These are phyloP conservation scores for Takifugu rubripes DNA, from an alignment of 2,797 vertebrate genomes.

Conservation along the genomic window DNA sequence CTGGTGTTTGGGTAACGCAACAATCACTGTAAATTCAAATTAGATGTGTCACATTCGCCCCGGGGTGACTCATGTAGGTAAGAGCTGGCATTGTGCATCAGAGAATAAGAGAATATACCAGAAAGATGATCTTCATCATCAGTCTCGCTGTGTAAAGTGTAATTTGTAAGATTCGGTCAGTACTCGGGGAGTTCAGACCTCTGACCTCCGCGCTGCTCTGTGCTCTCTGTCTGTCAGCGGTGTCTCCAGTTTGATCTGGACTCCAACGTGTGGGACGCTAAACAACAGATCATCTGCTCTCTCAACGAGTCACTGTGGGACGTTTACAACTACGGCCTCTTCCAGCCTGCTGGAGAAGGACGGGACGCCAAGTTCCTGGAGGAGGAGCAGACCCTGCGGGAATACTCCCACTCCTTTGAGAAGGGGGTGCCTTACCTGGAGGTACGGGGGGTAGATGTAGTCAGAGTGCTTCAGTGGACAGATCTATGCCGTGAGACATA, in stretches of 20 bases:
- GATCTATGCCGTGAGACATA: background rate
- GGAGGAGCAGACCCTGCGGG: slow-evolving; percentile 83
- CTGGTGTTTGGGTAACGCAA: slow-evolving; percentile 10
- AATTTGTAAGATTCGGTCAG: too few relatives aligned
- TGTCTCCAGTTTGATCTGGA: slow-evolving; percentile 91
- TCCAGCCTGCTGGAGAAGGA: slow-evolving; percentile 91
- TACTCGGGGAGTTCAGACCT: background rate
- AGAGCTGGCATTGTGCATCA: slow-evolving; percentile 20
- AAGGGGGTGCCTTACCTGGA: slow-evolving; percentile 93
- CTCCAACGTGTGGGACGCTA: slow-evolving; percentile 87
- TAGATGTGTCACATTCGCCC: slow-evolving; percentile 19
- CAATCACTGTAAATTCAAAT: slow-evolving; percentile 50
- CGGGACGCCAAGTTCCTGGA: slow-evolving; percentile 91
- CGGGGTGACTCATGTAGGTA: slow-evolving; percentile 16
- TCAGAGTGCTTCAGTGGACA: background rate
- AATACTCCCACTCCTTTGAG: slow-evolving; percentile 89
- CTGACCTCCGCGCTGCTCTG: slow-evolving; percentile 3
- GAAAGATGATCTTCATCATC: slow-evolving; percentile 20
- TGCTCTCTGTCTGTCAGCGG: slow-evolving; percentile 72
- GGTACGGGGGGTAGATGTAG: slow-evolving; percentile 62
- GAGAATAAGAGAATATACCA: slow-evolving; percentile 21
- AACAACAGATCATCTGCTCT: slow-evolving; percentile 91
- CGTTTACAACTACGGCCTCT: slow-evolving; percentile 91
- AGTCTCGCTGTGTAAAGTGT: too few relatives aligned
- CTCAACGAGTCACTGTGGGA: slow-evolving; percentile 90